A percentile compares a stretch with the other conserved stretches of the same genome.
phyloP scores from a whole-genome alignment of 2,797 vertebrate species.

The Naso thynnoides region DNA sequence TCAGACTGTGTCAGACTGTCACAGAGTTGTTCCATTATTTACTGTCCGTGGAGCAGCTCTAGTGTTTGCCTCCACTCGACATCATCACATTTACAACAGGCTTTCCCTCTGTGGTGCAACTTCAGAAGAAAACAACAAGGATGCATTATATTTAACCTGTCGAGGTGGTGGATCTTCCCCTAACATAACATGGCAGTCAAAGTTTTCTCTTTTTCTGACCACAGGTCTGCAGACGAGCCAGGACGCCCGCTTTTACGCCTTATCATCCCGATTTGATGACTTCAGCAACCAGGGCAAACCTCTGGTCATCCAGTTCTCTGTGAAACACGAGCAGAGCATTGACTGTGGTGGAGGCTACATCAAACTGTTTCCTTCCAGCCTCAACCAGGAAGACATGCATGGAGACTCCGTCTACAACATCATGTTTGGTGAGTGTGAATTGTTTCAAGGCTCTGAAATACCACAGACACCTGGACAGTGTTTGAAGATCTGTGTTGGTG shows the following conservation, averaged over 20 bases:
- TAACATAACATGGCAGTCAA: neutral
- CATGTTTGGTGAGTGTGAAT: constrained; percentile 85
- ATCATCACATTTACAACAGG: too few relatives aligned
- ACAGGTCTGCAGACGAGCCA: constrained; percentile 88
- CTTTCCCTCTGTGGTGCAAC: neutral
- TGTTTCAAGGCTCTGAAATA: neutral
- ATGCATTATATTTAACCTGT: neutral
- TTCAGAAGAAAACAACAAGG: neutral
- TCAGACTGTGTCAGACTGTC: constrained; percentile 1
- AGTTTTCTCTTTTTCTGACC: neutral
- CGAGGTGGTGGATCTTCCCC: neutral
- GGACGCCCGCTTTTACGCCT: constrained; percentile 86
- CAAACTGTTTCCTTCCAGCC: constrained; percentile 87
- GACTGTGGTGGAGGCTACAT: constrained; percentile 89
- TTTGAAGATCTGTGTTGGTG: too few relatives aligned
- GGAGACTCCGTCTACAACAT: constrained; percentile 88
- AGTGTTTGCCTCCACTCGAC: constrained; percentile 10
- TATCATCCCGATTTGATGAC: constrained; percentile 86
- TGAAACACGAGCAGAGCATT: constrained; percentile 89
- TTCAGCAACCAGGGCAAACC: constrained; percentile 87
- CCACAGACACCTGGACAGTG: too few relatives aligned
- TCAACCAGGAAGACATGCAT: constrained; percentile 87
- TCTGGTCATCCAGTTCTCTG: constrained; percentile 86
- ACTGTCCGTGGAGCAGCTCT: constrained; percentile 12
- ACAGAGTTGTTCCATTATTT: constrained; percentile 24